Percentiles rank a stretch among this genome's conserved stretches.
These are phyloP conservation scores for Erethizon dorsatum DNA, from an alignment of 2,797 vertebrate genomes.

Conservation along the genomic window DNA sequence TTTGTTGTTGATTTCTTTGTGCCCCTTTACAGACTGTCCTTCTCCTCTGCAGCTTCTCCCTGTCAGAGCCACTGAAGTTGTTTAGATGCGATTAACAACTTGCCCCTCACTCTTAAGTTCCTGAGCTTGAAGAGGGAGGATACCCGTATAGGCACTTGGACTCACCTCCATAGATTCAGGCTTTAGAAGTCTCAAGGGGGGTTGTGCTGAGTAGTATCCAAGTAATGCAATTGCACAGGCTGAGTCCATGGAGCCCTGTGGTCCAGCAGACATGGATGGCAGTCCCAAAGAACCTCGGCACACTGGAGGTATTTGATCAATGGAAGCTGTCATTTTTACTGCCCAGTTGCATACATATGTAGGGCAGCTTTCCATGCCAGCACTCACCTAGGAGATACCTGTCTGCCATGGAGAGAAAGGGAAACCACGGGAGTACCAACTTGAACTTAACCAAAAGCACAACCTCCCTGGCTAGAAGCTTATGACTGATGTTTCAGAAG, in stretches of 20 bases:
- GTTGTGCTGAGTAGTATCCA: not conserved
- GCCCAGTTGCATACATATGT: not conserved
- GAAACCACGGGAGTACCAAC: not conserved
- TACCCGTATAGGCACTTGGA: not conserved
- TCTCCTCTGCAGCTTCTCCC: not conserved
- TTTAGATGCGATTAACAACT: not conserved
- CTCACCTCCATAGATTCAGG: not conserved
- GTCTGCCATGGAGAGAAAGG: not conserved
- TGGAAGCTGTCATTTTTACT: not conserved
- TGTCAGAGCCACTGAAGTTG: constrained; percentile 12
- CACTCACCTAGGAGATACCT: not conserved
- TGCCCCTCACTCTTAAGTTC: not conserved
- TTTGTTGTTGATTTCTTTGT: not conserved
- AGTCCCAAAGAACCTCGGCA: not conserved
- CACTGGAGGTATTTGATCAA: not conserved
- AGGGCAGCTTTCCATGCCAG: not conserved
- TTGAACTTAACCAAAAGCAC: not conserved
- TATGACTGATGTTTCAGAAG: constrained; percentile 32
- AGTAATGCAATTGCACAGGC: not conserved
- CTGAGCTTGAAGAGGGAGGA: not conserved
- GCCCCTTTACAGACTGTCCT: not conserved
- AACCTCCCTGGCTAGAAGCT: not conserved
- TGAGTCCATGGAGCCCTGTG: not conserved
- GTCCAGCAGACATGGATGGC: not conserved
- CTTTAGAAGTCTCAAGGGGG: not conserved